These are phyloP conservation scores for Rhodinocichla rosea DNA, from an alignment of 2,113 vertebrate genomes.

Conservation along the genomic window DNA sequence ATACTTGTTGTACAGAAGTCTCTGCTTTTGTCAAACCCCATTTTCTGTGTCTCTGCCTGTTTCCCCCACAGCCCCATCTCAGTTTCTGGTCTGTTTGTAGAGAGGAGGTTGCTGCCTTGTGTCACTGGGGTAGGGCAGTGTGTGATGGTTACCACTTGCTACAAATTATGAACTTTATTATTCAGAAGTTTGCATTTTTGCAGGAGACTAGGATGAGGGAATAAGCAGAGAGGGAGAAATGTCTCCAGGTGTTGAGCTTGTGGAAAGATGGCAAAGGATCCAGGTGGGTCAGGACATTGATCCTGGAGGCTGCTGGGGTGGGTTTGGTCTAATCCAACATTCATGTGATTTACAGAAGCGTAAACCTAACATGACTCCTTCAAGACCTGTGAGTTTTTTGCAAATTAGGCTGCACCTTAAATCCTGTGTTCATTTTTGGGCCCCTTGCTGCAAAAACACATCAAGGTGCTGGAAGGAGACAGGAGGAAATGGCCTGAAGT, in stretches of 20 bases:
- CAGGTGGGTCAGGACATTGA: neutral
- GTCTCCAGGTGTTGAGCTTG: neutral
- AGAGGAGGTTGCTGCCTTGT: accelerated
- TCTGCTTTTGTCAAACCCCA: neutral
- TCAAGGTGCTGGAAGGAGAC: accelerated
- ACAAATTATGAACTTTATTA: accelerated
- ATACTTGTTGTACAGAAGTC: neutral
- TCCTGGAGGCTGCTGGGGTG: neutral
- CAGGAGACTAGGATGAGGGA: neutral
- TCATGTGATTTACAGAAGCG: neutral
- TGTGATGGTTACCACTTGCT: neutral
- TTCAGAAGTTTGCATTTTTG: accelerated
- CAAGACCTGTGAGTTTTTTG: neutral
- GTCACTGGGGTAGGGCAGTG: neutral
- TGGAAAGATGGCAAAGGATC: neutral
- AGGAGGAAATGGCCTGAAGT: accelerated
- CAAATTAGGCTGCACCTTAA: neutral
- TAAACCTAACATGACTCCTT: accelerated
- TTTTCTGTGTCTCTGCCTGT: accelerated
- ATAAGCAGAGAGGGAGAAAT: neutral
- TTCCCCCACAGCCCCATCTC: neutral
- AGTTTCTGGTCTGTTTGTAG: neutral
- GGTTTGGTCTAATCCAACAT: neutral
- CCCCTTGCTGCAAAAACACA: neutral
- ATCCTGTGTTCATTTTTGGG: neutral